Evolutionary conservation across 1,140 invertebrate genomes (phyloP), one percentile per base, ranked within the genome.

Genomic region (Pinna nobilis): DNA sequence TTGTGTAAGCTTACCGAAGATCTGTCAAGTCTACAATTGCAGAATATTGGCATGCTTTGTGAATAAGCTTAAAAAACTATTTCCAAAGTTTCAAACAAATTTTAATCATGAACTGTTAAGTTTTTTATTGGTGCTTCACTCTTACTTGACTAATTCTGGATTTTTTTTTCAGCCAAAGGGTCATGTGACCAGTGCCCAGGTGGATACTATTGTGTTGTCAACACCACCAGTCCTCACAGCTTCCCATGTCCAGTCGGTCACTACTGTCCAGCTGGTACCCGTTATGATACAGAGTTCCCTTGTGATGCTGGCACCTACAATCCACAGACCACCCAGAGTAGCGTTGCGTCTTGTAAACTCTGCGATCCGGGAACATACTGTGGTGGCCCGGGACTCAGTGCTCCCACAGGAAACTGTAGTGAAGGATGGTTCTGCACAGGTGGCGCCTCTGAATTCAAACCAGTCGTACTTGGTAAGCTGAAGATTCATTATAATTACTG

Each of bases 381-480:
- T 67, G 55, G 73, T 9, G 79, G 79, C 13, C 18, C 60, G 0
- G 86, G 84, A n/a, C 77, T 79, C 2, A 69, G 64, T 59, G 28
- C 70, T 6, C 76, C 78, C 1, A 72, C 79, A 41, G 86, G 78
- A 7, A 78, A 81, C 75, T 88, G 86, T 60, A 79, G 78, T 61
- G 80, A 66, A n/a, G 86, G 86, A 2, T 88, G 84, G 82, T 88
- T 83, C 80, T 88, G 86, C 69, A 79, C 84, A 13, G 86, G 85
- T 32, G 84, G 84, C 2, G 81, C 86, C 20, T 63, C 67, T 25
- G 50, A 79, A 25, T 28, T 61, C 28, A 78, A 81, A 69, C 86
- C 86, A 4, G 67, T 82, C 15, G 75, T 82, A 11, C 35, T 80
- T 18, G 86, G 86, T 87, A 80, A 82, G 77, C 39, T 39, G 25